Evolutionary conservation across 2,888 invertebrate genomes (phyloP), one percentile per base, ranked within the genome.

Genomic region (Meghimatium bilineatum): DNA sequence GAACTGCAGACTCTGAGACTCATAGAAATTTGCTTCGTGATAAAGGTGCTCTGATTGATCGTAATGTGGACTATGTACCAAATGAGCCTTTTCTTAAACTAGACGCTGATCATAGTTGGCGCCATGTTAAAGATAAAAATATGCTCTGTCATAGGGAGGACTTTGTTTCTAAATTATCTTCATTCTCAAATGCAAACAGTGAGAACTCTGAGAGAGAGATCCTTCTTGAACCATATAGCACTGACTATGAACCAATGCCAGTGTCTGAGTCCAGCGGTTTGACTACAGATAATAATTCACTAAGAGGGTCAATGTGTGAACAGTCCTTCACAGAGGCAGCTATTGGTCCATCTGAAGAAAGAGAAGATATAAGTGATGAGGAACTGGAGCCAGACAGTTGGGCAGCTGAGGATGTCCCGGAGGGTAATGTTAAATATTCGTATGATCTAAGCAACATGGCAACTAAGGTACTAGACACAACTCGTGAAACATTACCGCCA

Each of bases 361-460:
- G 80, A 26, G 80, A 84, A 44, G 84, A 81, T 78, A 81, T 81
- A 26, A 82, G 85, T 78, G 82, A 82, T 71, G 85, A 72, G 56
- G 85, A 82, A 60, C 49, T 82, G 36, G 85, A 82, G 23, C 36
- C 78, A 8, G 20, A 71, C 60, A 44, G n/a, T 60, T n/a, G 44
- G 49, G 38, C 44, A n/a, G 44, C 44, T 77, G 60, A 34, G 34
- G 23, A 26, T 52, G 2, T 14, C 1, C 36, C 12, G 10, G 67
- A 79, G 79, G 32, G 23, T 67, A 34, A 34, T 36, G 32, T 29
- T 74, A 38, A n/a, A 8, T 34, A n/a, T 3, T 10, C 76, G 17
- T 66, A 66, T 60, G 49, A n/a, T 32, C 23, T 1, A 12, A 66
- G 75, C 29, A 66, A 17, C n/a, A 12, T 17, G 2, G 32, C 67